Evolutionary conservation across 2,888 invertebrate species (phyloP).

Genomic region (Aspidiotus rigidus): DNA sequence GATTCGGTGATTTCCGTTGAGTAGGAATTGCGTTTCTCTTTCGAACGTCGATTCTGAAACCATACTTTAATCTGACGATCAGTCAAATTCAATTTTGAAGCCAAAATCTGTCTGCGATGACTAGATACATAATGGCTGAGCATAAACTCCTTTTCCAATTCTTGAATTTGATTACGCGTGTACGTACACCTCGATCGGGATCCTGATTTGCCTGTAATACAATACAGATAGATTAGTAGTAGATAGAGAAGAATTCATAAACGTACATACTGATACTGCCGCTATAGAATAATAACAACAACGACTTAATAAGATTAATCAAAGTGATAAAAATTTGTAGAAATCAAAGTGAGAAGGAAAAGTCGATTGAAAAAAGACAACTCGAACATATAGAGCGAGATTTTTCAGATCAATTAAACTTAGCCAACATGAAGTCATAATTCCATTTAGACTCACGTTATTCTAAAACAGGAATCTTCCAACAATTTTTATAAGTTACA

Average conservation of each 20-base stretch:
- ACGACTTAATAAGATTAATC: too few species aligned
- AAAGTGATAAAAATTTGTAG: too few species aligned
- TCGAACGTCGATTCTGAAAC: conserved; percentile 40
- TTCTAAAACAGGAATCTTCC: too few species aligned
- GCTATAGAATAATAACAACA: too few species aligned
- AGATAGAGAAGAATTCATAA: neutral
- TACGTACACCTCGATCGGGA: conserved; percentile 30
- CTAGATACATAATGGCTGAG: conserved; percentile 30
- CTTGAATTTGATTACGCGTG: conserved; percentile 28
- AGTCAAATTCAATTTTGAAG: conserved; percentile 27
- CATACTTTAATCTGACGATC: conserved; percentile 38
- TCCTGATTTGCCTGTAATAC: conserved; percentile 22
- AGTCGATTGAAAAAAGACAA: too few species aligned
- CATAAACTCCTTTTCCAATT: conserved; percentile 33
- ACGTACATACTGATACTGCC: too few species aligned
- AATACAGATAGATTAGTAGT: neutral
- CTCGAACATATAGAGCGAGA: too few species aligned
- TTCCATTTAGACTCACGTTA: too few species aligned
- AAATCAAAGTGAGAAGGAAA: too few species aligned
- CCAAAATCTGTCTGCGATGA: conserved; percentile 27
- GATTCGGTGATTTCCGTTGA: conserved; percentile 28
- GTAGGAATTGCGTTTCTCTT: conserved; percentile 38
- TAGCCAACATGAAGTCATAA: too few species aligned
- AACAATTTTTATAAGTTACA: too few species aligned
- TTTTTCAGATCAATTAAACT: too few species aligned